Evolutionary conservation across 2,888 invertebrate genomes (phyloP), one percentile per base, ranked within the genome.

Genomic region (Polydrusus pterygomalis): DNA sequence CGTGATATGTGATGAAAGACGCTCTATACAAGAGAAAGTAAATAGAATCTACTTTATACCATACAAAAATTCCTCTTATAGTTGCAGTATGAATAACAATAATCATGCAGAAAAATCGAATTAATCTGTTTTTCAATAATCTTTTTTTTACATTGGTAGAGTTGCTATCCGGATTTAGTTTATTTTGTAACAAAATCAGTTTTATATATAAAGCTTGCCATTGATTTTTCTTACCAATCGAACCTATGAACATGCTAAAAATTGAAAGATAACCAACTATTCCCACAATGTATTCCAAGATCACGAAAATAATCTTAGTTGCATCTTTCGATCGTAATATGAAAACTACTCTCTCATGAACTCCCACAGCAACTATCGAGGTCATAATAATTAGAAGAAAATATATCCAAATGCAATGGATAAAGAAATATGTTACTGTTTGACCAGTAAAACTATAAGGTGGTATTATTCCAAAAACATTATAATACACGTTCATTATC

Each of bases 11-110:
- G 3, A 51, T 10, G 6, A 11, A 20, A 51, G 10, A 20, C 20
- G 5, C 20, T 60, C 58, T 60, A 8, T 60, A 60, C 38, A 38
- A 38, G 11, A 60, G 38, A 18, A 60, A 60, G 15, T 11, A 60
- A 17, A 18, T 17, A 17, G 58, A 38, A 15, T 60, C 38, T 11
- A 18, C 38, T 15, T 17, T 18, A 40, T 15, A 10, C 58, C 58
- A 60, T 7, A 60, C 5, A 60, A 8, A 17, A 8, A 34, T 1
- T n/a, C 5, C 9, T 6, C 34, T 25, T 13, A 34, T 34, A 34
- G 3, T 15, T 15, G 9, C 15, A 1, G 13, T 15, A 34, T 15
- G 15, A 8, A 60, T 2, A 40, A 38, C 7, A 18, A 18, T 18
- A 11, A 9, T 11, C 5, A 40, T 17, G 1, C 38, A 9, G 18